Conservation (phyloP, 2,797 vertebrate species). For the Aldrovandia affinis region DNA sequence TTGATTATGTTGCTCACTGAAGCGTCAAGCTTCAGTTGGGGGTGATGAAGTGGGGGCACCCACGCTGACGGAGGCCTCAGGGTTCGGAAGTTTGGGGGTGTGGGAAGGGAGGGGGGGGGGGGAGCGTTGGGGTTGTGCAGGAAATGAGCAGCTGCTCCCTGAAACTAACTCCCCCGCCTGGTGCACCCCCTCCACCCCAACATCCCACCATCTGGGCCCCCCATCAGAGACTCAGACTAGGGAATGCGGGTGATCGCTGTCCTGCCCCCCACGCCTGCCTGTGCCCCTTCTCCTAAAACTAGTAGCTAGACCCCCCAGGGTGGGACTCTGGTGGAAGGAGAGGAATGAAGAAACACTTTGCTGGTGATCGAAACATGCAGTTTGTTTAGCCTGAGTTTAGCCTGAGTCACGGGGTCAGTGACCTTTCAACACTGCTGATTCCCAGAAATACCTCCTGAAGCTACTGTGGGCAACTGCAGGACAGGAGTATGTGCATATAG, state of each 20-base stretch:
- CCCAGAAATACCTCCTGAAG: background rate
- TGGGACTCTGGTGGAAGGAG: background rate
- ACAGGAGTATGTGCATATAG: background rate
- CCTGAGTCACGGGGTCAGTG: background rate
- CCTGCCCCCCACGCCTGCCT: background rate
- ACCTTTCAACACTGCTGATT: conserved; percentile 13
- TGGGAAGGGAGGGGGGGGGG: conserved; percentile 34
- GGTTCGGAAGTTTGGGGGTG: conserved; percentile 29
- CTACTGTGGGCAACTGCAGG: background rate
- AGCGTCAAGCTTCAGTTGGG: conserved; percentile 33
- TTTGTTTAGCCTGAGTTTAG: conserved; percentile 11
- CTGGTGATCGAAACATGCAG: background rate
- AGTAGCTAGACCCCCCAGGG: background rate
- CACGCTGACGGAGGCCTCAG: conserved; percentile 28
- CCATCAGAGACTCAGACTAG: background rate
- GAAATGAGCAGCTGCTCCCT: conserved; percentile 48
- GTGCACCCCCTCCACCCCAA: background rate
- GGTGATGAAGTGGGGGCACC: conserved; percentile 51
- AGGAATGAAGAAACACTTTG: background rate
- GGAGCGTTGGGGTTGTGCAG: conserved; percentile 39
- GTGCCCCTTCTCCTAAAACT: background rate
- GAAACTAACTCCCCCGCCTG: conserved; percentile 32
- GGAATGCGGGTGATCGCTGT: background rate
- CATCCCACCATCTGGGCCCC: background rate
- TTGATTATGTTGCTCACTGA: conserved; percentile 17